These are phyloP conservation scores for Cromileptes altivelis DNA, from an alignment of 2,113 vertebrate species.

Conservation along the genomic window DNA sequence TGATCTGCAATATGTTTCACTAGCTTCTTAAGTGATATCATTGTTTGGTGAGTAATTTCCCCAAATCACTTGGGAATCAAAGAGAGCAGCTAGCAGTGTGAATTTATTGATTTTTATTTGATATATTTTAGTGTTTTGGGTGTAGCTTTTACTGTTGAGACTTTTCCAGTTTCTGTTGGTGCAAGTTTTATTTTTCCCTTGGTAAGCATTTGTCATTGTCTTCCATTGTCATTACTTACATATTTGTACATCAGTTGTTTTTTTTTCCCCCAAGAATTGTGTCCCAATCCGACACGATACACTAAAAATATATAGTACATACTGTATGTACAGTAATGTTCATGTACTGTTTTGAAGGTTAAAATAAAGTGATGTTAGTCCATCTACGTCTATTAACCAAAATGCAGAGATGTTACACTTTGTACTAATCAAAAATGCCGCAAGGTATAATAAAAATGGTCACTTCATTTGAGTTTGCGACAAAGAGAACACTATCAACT, in stretches of 20 bases:
- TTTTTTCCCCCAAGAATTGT: not conserved
- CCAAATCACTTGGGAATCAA: not conserved
- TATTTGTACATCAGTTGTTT: not conserved
- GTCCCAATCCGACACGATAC: not conserved
- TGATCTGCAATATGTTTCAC: not conserved
- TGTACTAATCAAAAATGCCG: not conserved
- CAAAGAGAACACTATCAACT: not conserved
- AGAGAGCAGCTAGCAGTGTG: not conserved
- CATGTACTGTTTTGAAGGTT: not conserved
- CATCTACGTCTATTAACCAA: not conserved
- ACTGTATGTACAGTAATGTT: not conserved
- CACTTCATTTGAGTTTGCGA: not conserved
- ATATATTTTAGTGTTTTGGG: not conserved
- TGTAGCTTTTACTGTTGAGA: not conserved
- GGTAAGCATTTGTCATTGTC: too few species aligned
- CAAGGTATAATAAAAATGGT: too few species aligned
- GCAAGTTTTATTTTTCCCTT: not conserved
- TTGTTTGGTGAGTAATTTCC: not conserved
- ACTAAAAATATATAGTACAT: not conserved
- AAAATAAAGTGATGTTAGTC: not conserved
- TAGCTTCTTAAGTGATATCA: not conserved
- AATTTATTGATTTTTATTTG: not conserved
- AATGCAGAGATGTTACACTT: not conserved
- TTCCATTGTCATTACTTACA: not conserved
- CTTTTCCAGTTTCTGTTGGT: not conserved